Conservation (phyloP, 2,888 invertebrate genomes). For the Microdon myrmicae region DNA sequence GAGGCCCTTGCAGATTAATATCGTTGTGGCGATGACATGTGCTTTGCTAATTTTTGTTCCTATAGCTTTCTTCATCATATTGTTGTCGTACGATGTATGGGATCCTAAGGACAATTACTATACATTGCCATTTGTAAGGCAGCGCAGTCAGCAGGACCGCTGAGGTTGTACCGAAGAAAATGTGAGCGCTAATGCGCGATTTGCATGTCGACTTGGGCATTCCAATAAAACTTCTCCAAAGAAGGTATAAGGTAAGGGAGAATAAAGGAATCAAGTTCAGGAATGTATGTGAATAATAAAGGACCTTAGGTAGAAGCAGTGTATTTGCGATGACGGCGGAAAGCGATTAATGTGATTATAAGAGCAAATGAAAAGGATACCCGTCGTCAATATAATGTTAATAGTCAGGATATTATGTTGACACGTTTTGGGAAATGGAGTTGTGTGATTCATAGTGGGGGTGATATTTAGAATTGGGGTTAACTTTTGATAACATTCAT, state of each 20-base stretch:
- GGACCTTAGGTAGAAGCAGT: constrained; percentile 11
- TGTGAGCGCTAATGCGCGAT: constrained; percentile 53
- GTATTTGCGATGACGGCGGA: constrained; percentile 29
- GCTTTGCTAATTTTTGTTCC: constrained; percentile 31
- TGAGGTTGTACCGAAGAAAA: constrained; percentile 31
- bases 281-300: constrained; percentile 23
- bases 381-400: constrained; percentile 45
- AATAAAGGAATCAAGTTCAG: constrained; percentile 22
- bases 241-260: constrained; percentile 22
- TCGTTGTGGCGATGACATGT: constrained; percentile 50
- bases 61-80: constrained; percentile 8
- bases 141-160: constrained; percentile 19
- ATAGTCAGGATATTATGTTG: constrained; percentile 50
- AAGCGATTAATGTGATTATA: constrained; percentile 51
- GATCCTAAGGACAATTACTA: constrained; percentile 46
- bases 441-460: constrained; percentile 19
- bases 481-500: constrained; percentile 23
- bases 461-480: constrained; percentile 43
- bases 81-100: constrained; percentile 2
- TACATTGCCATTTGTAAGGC: constrained; percentile 44
- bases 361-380: constrained; percentile 52
- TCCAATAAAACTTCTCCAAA: constrained; percentile 36
- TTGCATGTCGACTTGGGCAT: constrained; percentile 50
- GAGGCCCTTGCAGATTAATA: constrained; percentile 49
- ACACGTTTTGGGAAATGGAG: constrained; percentile 40